Base-by-base conservation (phyloP, 2,888 invertebrate genomes). In the Thumatha senex region DNA sequence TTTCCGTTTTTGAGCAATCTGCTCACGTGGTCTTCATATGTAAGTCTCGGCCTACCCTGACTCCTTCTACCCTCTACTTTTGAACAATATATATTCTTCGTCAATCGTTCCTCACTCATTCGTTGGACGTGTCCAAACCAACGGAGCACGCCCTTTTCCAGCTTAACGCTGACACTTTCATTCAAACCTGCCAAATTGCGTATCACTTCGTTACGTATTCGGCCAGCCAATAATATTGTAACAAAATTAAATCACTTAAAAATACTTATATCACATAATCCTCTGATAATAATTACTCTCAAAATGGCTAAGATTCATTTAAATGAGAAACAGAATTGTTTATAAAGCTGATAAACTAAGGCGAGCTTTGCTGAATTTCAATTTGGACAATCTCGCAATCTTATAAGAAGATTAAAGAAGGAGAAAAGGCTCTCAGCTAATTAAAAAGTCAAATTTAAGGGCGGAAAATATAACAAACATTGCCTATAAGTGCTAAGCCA, bases 371-470 rank as follows among this genome's bases (percentile, higher is more conserved):
- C 74, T 70, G 79, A 85, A 84, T 86, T 85, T 83, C 82, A 86
- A 86, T 86, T 84, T 79, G 72, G 65, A 73, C 78, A 78, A 82
- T 82, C 78, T 78, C 70, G 68, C 74, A 77, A 83, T 84, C 82
- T 83, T 76, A 75, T 86, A 87, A 87, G 86, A 81, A 81, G 86
- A 86, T 87, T 84, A 80, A 72, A 74, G 63, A 67, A 76, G 67
- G 30, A 73, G 72, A 76, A 72, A 79, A 80, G 75, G 75, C 78
- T 77, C 74, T 72, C 58, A 52, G 56, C 78, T 84, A 85, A 87
- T 88, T 87, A 87, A 86, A 86, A 86, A 86, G 86, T 84, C 82
- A 84, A 86, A 84, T 86, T 81, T 73, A 76, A 76, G 70, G 71
- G 72, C 67, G 67, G 67, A 74, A 77, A 67, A 76, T n/a, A 50